Percentiles rank a stretch among this genome's conserved stretches.
phyloP scores from a whole-genome alignment of 2,113 vertebrate genomes.

The Numida meleagris region DNA sequence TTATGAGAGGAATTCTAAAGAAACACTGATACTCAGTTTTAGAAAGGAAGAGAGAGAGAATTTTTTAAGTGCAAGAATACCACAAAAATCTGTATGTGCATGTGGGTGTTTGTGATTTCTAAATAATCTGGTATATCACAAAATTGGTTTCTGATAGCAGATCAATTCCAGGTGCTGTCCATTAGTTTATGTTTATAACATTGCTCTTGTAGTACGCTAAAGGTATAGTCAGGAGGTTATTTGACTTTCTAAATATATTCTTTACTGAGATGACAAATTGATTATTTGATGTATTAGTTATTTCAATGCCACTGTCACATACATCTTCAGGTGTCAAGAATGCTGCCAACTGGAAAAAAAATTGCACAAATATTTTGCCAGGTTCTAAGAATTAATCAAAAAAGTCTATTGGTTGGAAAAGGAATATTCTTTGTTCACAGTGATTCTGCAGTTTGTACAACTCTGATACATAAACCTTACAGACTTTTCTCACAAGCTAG shows the following conservation, averaged over 20 bases:
- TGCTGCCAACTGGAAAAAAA: background rate
- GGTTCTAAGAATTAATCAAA: background rate
- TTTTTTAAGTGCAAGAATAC: background rate
- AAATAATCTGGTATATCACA: background rate
- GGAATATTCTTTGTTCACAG: background rate
- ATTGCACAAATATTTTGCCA: background rate
- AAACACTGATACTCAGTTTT: background rate
- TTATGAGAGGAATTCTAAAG: background rate
- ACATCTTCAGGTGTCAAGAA: background rate
- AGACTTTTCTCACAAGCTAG: background rate
- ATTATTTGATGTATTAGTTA: background rate
- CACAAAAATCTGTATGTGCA: background rate
- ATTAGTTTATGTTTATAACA: background rate
- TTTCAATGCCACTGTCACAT: background rate
- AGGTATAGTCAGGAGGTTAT: background rate
- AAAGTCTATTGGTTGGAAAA: background rate
- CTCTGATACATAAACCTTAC: background rate
- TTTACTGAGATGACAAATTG: background rate
- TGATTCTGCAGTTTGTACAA: background rate
- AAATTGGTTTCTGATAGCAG: background rate
- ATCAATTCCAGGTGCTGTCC: background rate
- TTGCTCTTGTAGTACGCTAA: background rate
- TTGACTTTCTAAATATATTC: background rate
- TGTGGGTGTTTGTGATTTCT: background rate
- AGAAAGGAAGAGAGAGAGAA: background rate